These are phyloP conservation scores for Alauda arvensis DNA, from an alignment of 2,797 vertebrate species.

Conservation along the genomic window DNA sequence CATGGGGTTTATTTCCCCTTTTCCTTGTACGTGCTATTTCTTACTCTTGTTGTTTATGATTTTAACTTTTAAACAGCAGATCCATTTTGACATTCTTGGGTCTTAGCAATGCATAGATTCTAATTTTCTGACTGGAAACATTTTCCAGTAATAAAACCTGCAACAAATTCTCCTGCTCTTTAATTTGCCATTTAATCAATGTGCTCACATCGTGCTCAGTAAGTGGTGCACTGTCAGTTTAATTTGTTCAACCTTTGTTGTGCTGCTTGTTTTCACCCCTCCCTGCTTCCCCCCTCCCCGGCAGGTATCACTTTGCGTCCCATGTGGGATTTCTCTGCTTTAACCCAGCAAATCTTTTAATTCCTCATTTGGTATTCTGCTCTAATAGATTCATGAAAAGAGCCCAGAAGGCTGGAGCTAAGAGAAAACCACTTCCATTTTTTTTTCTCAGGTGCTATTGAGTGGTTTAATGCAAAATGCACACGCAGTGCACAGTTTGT, in stretches of 20 bases:
- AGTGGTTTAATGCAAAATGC: slow-evolving; percentile 25
- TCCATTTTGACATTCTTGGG: background rate
- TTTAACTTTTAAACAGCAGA: background rate
- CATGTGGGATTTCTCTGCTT: slow-evolving; percentile 6
- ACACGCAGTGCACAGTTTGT: slow-evolving; percentile 24
- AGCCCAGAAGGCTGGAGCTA: background rate
- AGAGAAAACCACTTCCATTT: slow-evolving; percentile 51
- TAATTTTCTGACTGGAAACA: background rate
- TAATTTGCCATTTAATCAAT: background rate
- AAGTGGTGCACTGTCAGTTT: background rate
- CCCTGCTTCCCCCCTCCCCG: background rate
- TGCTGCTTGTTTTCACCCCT: background rate
- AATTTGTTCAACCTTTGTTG: background rate
- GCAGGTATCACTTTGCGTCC: background rate
- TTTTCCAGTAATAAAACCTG: background rate
- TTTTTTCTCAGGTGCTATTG: background rate
- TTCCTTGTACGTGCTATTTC: background rate
- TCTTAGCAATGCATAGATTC: background rate
- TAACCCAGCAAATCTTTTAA: slow-evolving; percentile 40
- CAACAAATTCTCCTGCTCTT: background rate
- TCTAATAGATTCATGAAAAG: slow-evolving; percentile 15
- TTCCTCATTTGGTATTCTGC: slow-evolving; percentile 42
- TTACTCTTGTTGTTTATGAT: background rate
- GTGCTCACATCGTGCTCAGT: background rate
- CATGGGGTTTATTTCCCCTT: accelerated